Percentiles rank a stretch among this genome's conserved stretches.
Evolutionary conservation across 2,113 vertebrate species (phyloP).

Genomic region (Cephalopholis sonnerati): DNA sequence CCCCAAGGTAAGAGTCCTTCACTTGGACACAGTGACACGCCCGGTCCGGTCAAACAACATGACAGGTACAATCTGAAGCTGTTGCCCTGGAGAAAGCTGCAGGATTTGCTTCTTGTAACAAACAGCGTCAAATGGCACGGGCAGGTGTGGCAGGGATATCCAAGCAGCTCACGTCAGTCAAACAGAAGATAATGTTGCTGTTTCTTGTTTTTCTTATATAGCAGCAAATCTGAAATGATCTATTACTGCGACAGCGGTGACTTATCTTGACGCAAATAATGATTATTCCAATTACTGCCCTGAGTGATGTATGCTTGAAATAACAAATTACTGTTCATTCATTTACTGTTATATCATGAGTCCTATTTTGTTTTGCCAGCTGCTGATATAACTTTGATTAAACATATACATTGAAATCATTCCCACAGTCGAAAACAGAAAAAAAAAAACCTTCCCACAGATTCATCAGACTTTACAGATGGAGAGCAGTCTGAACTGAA

Average conservation of each 20-base stretch:
- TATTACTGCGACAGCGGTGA: too few species aligned
- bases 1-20: constrained; percentile 10
- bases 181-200: not conserved
- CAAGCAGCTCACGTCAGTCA: constrained; percentile 4
- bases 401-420: not conserved
- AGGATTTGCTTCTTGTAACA: constrained; percentile 28
- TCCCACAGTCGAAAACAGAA: not conserved
- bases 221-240: not conserved
- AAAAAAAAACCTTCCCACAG: not conserved
- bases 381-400: not conserved
- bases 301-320: not conserved
- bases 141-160: not conserved
- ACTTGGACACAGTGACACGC: not conserved
- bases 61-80: constrained; percentile 11
- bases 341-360: not conserved
- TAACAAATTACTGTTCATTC: not conserved
- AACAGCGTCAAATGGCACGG: not conserved
- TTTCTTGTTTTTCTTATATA: not conserved
- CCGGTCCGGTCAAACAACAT: constrained; percentile 4
- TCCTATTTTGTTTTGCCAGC: not conserved
- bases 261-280: not conserved
- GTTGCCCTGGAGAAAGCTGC: constrained; percentile 22
- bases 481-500: constrained; percentile 18
- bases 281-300: not conserved
- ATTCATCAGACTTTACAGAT: not conserved